Conservation (phyloP, 2,888 invertebrate species). For the Plagodis dolabraria region DNA sequence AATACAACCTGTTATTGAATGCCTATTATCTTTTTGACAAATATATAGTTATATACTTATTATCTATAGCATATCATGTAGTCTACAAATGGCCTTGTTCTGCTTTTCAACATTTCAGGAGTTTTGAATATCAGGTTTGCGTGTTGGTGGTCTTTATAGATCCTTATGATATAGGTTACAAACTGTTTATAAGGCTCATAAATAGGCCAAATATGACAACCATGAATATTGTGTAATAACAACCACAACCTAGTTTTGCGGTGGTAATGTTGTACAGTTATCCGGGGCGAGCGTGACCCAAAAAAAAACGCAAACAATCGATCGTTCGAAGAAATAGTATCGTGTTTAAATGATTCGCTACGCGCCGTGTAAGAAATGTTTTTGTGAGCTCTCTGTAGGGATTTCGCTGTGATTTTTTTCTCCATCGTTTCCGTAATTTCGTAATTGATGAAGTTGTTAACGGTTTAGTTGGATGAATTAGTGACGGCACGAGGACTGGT, state of each 20-base stretch:
- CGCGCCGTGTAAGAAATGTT: constrained; percentile 19
- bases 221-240: constrained; percentile 23
- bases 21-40: too few species aligned
- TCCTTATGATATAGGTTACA: too few species aligned
- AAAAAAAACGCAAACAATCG: constrained; percentile 47
- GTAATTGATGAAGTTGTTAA: constrained; percentile 15
- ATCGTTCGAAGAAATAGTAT: constrained; percentile 42
- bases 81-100: too few species aligned
- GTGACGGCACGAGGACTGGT: not conserved
- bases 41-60: too few species aligned
- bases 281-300: constrained; percentile 42
- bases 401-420: constrained; percentile 20
- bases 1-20: too few species aligned
- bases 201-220: constrained; percentile 11
- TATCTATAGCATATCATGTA: too few species aligned
- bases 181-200: too few species aligned
- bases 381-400: constrained; percentile 8
- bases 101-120: too few species aligned
- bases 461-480: constrained; percentile 1
- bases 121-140: too few species aligned
- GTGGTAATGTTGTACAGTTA: constrained; percentile 44
- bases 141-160: too few species aligned
- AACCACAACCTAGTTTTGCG: constrained; percentile 5
- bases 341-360: constrained; percentile 25
- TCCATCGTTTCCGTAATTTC: constrained; percentile 27